A percentile compares a stretch with the other conserved stretches of the same genome.
Conservation (phyloP, 2,113 vertebrate species). For the Junco hyemalis region DNA sequence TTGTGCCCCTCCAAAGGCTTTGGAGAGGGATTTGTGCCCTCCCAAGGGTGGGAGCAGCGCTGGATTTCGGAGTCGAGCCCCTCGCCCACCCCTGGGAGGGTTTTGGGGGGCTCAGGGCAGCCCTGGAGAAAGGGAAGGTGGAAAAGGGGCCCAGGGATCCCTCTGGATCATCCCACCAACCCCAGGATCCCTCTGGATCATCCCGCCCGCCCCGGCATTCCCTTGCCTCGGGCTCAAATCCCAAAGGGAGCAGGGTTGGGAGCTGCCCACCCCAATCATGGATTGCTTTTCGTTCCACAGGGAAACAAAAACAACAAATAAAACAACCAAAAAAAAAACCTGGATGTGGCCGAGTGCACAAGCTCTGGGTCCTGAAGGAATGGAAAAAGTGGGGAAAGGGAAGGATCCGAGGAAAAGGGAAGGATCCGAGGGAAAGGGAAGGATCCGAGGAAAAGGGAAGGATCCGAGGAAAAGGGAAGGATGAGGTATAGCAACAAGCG, state of each 20-base stretch:
- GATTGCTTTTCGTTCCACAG: conserved; percentile 22
- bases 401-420: too few relatives aligned
- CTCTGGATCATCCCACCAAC: not conserved
- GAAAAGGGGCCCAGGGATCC: not conserved
- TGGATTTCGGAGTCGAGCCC: not conserved
- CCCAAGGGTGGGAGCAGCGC: accelerated
- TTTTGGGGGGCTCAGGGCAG: not conserved
- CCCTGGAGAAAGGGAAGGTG: not conserved
- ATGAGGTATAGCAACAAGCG: conserved; percentile 57
- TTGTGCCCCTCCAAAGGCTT: not conserved
- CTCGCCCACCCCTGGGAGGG: not conserved
- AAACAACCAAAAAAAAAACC: not conserved
- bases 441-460: not conserved
- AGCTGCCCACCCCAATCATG: accelerated
- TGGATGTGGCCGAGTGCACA: not conserved
- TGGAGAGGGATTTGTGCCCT: not conserved
- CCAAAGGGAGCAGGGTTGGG: not conserved
- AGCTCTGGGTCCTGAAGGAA: conserved; percentile 8
- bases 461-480: not conserved
- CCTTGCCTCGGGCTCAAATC: not conserved
- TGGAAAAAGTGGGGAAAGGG: not conserved
- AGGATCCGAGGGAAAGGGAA: not conserved
- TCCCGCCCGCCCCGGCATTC: not conserved
- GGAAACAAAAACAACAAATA: not conserved
- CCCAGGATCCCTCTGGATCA: not conserved